Conservation (phyloP, 1,140 invertebrate genomes). For the Chymomyza costata region DNA sequence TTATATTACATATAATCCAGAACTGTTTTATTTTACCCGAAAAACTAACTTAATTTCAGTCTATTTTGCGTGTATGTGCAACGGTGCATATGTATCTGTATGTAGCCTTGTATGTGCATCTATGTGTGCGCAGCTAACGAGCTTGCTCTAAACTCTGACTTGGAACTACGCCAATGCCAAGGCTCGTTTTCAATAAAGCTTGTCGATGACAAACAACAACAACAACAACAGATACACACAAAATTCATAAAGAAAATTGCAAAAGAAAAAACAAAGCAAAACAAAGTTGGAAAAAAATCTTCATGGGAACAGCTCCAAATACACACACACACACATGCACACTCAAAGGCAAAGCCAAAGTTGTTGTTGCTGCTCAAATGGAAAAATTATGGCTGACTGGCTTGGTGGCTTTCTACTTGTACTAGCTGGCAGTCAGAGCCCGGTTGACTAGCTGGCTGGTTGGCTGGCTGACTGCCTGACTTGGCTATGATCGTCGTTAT, state of each 20-base stretch:
- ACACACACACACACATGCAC: too few relatives aligned
- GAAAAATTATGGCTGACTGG: constrained; percentile 47
- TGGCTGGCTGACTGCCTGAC: neutral
- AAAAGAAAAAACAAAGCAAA: constrained; percentile 23
- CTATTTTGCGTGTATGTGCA: constrained; percentile 36
- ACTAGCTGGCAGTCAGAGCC: too few relatives aligned
- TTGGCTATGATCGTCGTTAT: constrained; percentile 54
- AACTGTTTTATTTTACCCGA: constrained; percentile 16
- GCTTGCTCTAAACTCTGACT: constrained; percentile 49
- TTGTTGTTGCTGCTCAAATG: constrained; percentile 14
- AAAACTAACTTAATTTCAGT: constrained; percentile 68
- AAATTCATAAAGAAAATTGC: constrained; percentile 34
- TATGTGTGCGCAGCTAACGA: constrained; percentile 47
- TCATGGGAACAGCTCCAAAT: constrained; percentile 16
- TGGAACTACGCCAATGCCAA: constrained; percentile 23
- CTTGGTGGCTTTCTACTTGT: constrained; percentile 46
- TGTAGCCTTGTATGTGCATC: constrained; percentile 9
- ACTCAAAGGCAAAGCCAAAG: constrained; percentile 21
- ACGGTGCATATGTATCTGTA: constrained; percentile 3
- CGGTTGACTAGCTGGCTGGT: constrained; percentile 10
- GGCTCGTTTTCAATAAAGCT: constrained; percentile 62
- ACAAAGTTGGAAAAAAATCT: constrained; percentile 6
- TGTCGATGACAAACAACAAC: constrained; percentile 30
- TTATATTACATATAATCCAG: constrained; percentile 34
- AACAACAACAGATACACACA: constrained; percentile 11